Base-by-base conservation (phyloP, 2,888 invertebrate genomes). In the Scaptomyza parva region DNA sequence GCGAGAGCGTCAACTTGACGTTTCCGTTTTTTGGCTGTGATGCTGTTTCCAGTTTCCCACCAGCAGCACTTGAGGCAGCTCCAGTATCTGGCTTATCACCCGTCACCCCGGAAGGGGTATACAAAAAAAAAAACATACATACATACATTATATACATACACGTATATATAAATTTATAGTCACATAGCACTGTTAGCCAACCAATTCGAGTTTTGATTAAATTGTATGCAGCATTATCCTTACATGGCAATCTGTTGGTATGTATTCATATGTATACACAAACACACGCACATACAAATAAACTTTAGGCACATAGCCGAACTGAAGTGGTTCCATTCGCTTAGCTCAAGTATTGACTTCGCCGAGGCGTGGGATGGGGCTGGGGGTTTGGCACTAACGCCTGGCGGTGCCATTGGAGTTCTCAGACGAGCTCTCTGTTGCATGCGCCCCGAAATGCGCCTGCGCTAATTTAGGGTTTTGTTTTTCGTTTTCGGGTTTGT, bases 1-100 rank as follows among this genome's bases (percentile, higher is more conserved):
- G 79, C 83, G 71, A 77, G 82, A 88, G 79, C 88, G 88, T 90
- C 90, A 89, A 89, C 88, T 89, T 90, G 90, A 89, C 80, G 78
- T 87, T 87, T 89, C 89, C 89, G 89, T 71, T 67, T 78, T 78
- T 74, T 62, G 76, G 67, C 57, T 9, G 14, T 17, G 37, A 17
- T 77, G 77, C 62, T 66, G 63, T 55, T 59, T 18, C 57, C 53
- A 62, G 70, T 55, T 43, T 22, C 50, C 52, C 35, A 8, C 41
- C 47, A 20, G 12, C 33, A n/a, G n/a, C 54, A 26, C 26, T 55
- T 37, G 37, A 18, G 35, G 35, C 47, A 54, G 26, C 22, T 18
- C 33, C 43, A 20, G 17, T 37, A 44, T 67, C 60, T 70, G 62
- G 73, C 73, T 74, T 74, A 74, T 70, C 73, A 73, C 44, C 53